phyloP scores from a whole-genome alignment of 2,888 invertebrate species.

The Helobdella robusta region DNA sequence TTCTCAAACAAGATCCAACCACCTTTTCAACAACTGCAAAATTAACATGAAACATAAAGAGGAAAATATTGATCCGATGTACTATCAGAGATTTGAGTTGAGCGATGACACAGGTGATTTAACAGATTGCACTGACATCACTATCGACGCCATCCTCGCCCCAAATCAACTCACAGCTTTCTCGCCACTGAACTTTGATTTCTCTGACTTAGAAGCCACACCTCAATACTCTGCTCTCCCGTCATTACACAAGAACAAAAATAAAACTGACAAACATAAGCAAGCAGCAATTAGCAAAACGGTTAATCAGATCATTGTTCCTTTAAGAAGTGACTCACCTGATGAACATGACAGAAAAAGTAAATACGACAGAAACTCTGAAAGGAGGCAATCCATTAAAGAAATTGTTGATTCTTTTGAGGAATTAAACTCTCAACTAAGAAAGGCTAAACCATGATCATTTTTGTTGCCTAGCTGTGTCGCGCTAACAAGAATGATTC shows the following conservation, averaged over 20 bases:
- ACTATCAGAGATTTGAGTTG: conserved; percentile 25
- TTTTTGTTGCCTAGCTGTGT: no score
- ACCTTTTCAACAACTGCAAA: no score
- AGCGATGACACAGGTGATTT: conserved; percentile 33
- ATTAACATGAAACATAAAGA: no score
- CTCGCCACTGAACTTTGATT: conserved; percentile 29
- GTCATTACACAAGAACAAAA: not conserved
- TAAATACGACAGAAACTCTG: no score
- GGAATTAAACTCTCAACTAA: conserved; percentile 27
- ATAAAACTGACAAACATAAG: not conserved
- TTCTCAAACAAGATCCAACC: no score
- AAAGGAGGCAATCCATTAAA: conserved; percentile 29
- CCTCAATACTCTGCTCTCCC: not conserved
- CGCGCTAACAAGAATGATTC: no score
- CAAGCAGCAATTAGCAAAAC: not conserved
- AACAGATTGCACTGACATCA: conserved; percentile 34
- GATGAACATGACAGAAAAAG: not conserved
- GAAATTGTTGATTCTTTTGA: conserved; percentile 32
- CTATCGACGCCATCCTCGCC: conserved; percentile 30
- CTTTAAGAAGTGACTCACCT: no score
- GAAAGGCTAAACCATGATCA: no score
- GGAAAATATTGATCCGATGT: no score
- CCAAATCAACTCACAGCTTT: conserved; percentile 24
- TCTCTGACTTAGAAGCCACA: conserved; percentile 26
- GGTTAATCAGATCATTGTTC: no score